Evolutionary conservation across 2,797 vertebrate genomes (phyloP).

Genomic region (Lerista edwardsae): DNA sequence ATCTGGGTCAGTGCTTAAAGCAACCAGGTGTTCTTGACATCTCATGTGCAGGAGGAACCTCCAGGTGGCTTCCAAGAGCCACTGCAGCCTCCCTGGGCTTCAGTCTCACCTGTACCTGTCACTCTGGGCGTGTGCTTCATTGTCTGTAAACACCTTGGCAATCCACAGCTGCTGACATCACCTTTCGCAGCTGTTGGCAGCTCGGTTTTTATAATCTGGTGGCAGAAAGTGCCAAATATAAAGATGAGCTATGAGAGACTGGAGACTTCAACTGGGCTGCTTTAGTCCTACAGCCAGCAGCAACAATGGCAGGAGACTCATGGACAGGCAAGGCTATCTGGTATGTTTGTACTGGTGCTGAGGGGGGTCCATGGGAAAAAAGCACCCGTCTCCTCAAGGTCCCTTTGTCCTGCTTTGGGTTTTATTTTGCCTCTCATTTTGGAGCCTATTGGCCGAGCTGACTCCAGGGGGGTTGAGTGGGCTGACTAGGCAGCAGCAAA

Average conservation of each 20-base stretch:
- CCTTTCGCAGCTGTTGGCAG: background rate
- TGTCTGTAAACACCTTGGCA: background rate
- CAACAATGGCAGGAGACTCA: background rate
- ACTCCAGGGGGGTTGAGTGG: too few relatives aligned
- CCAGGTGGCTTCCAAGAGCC: background rate
- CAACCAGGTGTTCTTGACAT: background rate
- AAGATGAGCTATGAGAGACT: background rate
- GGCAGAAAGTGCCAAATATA: background rate
- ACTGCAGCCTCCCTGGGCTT: background rate
- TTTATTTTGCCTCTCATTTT: background rate
- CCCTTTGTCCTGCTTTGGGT: background rate
- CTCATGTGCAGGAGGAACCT: background rate
- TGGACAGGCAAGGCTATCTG: background rate
- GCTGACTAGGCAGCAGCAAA: too few relatives aligned
- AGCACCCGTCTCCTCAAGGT: background rate
- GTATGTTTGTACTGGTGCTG: background rate
- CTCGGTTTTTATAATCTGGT: background rate
- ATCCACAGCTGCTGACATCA: background rate
- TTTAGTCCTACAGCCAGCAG: background rate
- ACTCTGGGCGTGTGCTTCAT: background rate
- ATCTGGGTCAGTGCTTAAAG: background rate
- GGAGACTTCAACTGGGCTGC: background rate
- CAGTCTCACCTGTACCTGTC: background rate
- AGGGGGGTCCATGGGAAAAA: background rate
- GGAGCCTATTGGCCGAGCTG: background rate